Percentiles rank a stretch among this genome's conserved stretches.
Conservation (phyloP, 2,797 vertebrate genomes). For the Parauchenoglanis punctatus region DNA sequence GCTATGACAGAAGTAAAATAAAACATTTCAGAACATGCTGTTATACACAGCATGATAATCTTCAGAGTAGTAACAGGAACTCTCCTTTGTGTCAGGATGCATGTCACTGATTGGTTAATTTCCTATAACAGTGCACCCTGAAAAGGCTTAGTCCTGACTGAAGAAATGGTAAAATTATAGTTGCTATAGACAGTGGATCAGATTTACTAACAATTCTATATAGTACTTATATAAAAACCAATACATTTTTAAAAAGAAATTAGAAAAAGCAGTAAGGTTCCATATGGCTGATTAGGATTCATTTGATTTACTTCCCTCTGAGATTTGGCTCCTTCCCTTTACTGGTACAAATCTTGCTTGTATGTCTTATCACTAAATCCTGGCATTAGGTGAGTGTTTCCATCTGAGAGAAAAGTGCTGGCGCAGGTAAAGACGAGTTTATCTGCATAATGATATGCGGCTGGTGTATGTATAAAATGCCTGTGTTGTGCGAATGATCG, state of each 20-base stretch:
- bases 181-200: too few relatives aligned
- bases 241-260: not conserved
- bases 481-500: not conserved
- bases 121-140: not conserved
- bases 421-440: not conserved
- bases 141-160: not conserved
- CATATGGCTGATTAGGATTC: not conserved
- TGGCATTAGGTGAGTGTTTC: slow-evolving; percentile 8
- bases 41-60: not conserved
- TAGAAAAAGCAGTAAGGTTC: not conserved
- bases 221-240: not conserved
- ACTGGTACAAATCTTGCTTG: not conserved
- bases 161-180: not conserved
- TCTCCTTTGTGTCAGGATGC: not conserved
- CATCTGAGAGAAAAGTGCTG: slow-evolving; percentile 15
- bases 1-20: not conserved
- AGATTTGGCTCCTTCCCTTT: not conserved
- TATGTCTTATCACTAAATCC: slow-evolving; percentile 13
- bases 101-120: not conserved
- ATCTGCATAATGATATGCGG: slow-evolving; percentile 1
- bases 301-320: not conserved
- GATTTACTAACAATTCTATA: not conserved
- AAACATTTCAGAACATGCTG: not conserved
- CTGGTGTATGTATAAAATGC: slow-evolving; percentile 44
- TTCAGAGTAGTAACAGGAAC: too few relatives aligned